phyloP scores from a whole-genome alignment of 2,888 invertebrate species.

The Caenorhabditis becei region DNA sequence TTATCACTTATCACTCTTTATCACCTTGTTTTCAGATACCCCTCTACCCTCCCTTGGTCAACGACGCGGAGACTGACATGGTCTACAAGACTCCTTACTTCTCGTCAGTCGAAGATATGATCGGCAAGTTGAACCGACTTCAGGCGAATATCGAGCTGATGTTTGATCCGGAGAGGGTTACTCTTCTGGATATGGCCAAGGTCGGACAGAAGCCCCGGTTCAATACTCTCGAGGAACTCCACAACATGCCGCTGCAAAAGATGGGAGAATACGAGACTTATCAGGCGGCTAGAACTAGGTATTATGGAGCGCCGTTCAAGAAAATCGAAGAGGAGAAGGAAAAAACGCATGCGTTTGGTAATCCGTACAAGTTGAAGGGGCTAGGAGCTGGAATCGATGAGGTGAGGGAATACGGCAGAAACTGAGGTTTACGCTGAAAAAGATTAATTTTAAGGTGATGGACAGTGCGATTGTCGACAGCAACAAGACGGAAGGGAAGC shows the following conservation, averaged over 20 bases:
- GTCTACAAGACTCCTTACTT: constrained; percentile 46
- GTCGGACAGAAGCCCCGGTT: constrained; percentile 36
- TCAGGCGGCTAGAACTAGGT: constrained; percentile 85
- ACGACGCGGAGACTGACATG: constrained; percentile 40
- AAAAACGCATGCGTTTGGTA: constrained; percentile 98
- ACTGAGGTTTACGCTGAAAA: neutral
- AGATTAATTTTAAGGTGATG: constrained; percentile 42
- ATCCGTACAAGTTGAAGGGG: constrained; percentile 99
- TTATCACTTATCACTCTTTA: no score
- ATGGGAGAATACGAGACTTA: constrained; percentile 99
- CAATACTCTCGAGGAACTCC: constrained; percentile 87
- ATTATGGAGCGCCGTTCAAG: constrained; percentile 45
- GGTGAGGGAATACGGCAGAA: constrained; percentile 60
- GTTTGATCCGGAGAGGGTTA: constrained; percentile 32
- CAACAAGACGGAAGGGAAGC: constrained; percentile 22
- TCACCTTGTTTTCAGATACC: constrained; percentile 28
- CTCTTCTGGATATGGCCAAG: constrained; percentile 55
- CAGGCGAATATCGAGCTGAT: constrained; percentile 88
- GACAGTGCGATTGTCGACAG: constrained; percentile 47
- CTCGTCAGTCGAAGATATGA: constrained; percentile 31
- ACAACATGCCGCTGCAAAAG: constrained; percentile 95
- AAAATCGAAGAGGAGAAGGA: constrained; percentile 58
- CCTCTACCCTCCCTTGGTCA: constrained; percentile 37
- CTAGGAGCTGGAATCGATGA: constrained; percentile 77
- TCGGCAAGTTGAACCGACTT: constrained; percentile 84